These are phyloP conservation scores for Bellardia pandia DNA, from an alignment of 2,888 invertebrate genomes.

Conservation along the genomic window DNA sequence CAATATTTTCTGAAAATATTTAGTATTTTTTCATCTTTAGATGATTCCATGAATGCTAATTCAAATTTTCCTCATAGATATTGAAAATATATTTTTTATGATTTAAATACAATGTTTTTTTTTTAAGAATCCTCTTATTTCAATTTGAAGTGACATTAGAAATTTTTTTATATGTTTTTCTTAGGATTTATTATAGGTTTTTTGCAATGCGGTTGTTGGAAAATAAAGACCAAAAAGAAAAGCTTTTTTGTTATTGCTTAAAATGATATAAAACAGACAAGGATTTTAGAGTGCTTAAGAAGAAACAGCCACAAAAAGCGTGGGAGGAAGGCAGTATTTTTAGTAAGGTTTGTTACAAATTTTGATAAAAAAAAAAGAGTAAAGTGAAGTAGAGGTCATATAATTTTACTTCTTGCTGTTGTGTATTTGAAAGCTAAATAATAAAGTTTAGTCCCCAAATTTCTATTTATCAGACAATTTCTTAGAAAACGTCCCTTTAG, in stretches of 20 bases:
- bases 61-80: background rate
- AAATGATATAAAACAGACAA: background rate
- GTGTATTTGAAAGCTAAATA: background rate
- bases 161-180: slow-evolving; percentile 23
- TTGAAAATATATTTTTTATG: background rate
- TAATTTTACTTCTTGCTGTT: background rate
- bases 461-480: background rate
- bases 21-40: too few species aligned
- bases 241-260: background rate
- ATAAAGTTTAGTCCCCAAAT: background rate
- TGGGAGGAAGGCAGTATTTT: background rate
- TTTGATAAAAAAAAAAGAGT: background rate
- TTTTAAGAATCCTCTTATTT: slow-evolving; percentile 6
- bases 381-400: background rate
- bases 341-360: background rate
- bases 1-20: too few species aligned
- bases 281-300: background rate
- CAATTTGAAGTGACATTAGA: slow-evolving; percentile 23
- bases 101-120: background rate
- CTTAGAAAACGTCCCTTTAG: background rate
- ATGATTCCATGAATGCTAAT: background rate
- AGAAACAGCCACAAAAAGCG: background rate
- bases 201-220: background rate
- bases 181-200: slow-evolving; percentile 32
- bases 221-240: background rate